These are phyloP conservation scores for Penaeus monodon DNA, from an alignment of 2,888 invertebrate species.

Conservation along the genomic window DNA sequence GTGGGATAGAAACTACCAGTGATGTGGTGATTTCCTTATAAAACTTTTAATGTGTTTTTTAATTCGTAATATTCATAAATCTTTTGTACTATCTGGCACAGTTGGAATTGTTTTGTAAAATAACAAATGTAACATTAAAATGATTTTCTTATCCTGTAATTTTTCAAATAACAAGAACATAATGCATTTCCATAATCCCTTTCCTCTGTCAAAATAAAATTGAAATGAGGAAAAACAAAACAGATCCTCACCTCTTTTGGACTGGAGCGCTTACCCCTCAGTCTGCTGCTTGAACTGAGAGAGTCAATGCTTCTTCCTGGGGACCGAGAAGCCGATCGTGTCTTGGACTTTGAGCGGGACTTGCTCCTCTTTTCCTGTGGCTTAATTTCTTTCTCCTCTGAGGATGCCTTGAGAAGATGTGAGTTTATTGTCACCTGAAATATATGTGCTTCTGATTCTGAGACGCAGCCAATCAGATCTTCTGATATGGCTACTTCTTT, in stretches of 20 bases:
- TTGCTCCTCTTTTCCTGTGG: constrained; percentile 46
- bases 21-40: too few species aligned
- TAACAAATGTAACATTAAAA: too few species aligned
- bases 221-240: not conserved
- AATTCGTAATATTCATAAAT: too few species aligned
- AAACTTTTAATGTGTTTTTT: too few species aligned
- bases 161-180: too few species aligned
- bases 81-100: too few species aligned
- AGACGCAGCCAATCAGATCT: constrained; percentile 78
- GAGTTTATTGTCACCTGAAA: constrained; percentile 71
- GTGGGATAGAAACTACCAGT: not conserved
- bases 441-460: constrained; percentile 76
- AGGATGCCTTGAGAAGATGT: constrained; percentile 56
- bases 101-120: too few species aligned
- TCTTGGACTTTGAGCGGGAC: constrained; percentile 54
- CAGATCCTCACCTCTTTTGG: constrained; percentile 25
- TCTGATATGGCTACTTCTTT: constrained; percentile 76
- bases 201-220: too few species aligned
- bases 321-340: constrained; percentile 54
- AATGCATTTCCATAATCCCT: too few species aligned
- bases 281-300: constrained; percentile 29
- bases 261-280: not conserved
- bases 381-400: constrained; percentile 45
- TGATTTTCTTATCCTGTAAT: too few species aligned
- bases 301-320: constrained; percentile 49